Evolutionary conservation across 2,797 vertebrate genomes (phyloP).

Genomic region (Aldrovandia affinis): DNA sequence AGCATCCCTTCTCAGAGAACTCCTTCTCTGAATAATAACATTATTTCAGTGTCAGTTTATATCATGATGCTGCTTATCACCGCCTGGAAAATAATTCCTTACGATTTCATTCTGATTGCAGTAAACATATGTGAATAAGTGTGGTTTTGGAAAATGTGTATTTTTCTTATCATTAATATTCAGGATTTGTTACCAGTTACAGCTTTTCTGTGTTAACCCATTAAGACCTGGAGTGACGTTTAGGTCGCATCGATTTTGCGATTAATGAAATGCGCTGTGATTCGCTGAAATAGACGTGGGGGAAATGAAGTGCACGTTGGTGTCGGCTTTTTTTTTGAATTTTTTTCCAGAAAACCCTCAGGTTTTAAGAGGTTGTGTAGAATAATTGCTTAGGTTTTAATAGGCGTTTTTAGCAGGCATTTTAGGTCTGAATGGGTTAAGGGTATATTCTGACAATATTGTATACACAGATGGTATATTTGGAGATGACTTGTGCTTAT

Average conservation of each 20-base stretch:
- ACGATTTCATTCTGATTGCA: neutral
- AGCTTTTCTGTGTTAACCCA: neutral
- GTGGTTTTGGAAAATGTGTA: neutral
- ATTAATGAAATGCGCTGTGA: too few species aligned
- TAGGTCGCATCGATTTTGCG: too few species aligned
- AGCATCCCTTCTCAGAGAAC: neutral
- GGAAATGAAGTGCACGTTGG: too few species aligned
- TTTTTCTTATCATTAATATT: neutral
- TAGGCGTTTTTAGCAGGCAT: too few species aligned
- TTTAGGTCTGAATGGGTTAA: too few species aligned
- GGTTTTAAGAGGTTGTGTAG: too few species aligned
- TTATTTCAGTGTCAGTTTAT: neutral
- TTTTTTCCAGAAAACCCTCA: too few species aligned
- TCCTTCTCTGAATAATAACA: neutral
- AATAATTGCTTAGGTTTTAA: too few species aligned
- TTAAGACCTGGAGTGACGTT: too few species aligned
- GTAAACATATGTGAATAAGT: neutral
- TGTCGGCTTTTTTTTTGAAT: too few species aligned
- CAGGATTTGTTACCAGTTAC: neutral
- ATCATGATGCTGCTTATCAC: conserved; percentile 4
- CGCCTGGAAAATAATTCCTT: neutral
- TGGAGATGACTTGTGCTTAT: neutral
- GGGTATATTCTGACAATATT: neutral
- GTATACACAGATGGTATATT: neutral
- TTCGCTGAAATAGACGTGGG: too few species aligned